Conservation (phyloP, 1,140 invertebrate species). For the Bombus impatiens region DNA sequence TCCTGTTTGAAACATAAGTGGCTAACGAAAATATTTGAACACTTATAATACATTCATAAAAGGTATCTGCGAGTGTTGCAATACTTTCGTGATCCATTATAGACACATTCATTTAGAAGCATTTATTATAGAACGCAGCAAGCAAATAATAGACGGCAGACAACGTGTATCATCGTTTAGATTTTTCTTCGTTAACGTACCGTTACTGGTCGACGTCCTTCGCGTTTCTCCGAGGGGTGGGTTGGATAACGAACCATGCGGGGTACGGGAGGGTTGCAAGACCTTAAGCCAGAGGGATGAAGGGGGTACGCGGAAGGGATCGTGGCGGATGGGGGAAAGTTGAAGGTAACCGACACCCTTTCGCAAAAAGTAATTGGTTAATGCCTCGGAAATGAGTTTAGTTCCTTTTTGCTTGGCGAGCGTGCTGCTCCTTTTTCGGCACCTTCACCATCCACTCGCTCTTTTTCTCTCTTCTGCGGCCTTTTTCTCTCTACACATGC, state of each 20-base stretch:
- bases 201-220: constrained; percentile 29
- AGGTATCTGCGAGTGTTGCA: too few species aligned
- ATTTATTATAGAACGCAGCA: neutral
- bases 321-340: constrained; percentile 59
- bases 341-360: constrained; percentile 80
- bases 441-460: constrained; percentile 44
- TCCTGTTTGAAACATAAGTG: too few species aligned
- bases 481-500: constrained; percentile 45
- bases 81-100: too few species aligned
- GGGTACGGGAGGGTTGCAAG: neutral
- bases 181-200: constrained; percentile 72
- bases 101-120: too few species aligned
- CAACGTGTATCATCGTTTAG: constrained; percentile 46
- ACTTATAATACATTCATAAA: too few species aligned
- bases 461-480: constrained; percentile 47
- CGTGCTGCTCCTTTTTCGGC: constrained; percentile 71
- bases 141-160: neutral
- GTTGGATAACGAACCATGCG: constrained; percentile 64
- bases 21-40: too few species aligned
- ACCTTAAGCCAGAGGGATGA: constrained; percentile 3
- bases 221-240: constrained; percentile 49
- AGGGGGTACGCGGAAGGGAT: constrained; percentile 45
- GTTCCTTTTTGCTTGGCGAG: constrained; percentile 76
- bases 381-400: constrained; percentile 82
- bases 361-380: constrained; percentile 82